Percentiles rank a stretch among this genome's conserved stretches.
These are phyloP conservation scores for Nymphalis urticae DNA, from an alignment of 2,888 invertebrate genomes.

Conservation along the genomic window DNA sequence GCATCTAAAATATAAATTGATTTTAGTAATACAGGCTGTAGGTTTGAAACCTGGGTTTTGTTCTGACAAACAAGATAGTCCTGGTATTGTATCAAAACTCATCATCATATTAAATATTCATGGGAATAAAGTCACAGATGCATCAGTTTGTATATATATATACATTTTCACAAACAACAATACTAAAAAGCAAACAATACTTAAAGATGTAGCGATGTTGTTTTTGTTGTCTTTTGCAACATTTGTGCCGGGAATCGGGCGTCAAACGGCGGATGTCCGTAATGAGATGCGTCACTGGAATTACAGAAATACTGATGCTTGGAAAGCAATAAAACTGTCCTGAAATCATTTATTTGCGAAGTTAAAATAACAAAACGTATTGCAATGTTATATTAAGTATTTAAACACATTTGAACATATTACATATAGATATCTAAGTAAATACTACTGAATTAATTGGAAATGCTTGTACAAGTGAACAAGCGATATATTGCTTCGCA, in stretches of 20 bases:
- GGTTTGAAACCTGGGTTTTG: no score
- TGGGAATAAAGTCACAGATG: no score
- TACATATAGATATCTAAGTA: not conserved
- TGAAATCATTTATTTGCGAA: not conserved
- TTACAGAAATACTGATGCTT: slow-evolving; percentile 41
- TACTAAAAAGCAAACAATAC: slow-evolving; percentile 22
- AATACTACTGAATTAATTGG: not conserved
- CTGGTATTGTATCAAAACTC: no score
- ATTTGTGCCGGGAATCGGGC: slow-evolving; percentile 38
- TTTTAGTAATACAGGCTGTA: no score
- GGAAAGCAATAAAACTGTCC: not conserved
- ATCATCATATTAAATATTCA: no score
- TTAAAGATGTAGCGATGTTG: slow-evolving; percentile 12
- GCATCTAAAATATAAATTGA: no score
- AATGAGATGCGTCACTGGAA: slow-evolving; percentile 55
- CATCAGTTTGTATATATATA: no score
- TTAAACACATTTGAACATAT: not conserved
- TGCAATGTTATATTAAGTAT: no score
- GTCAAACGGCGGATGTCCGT: slow-evolving; percentile 61
- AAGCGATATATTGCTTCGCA: no score
- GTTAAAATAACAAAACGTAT: not conserved
- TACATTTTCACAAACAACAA: not conserved
- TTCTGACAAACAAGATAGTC: no score
- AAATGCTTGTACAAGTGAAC: no score
- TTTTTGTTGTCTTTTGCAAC: slow-evolving; percentile 56